These are phyloP conservation scores for Sphaeramia orbicularis DNA, from an alignment of 2,797 vertebrate species.

Conservation along the genomic window DNA sequence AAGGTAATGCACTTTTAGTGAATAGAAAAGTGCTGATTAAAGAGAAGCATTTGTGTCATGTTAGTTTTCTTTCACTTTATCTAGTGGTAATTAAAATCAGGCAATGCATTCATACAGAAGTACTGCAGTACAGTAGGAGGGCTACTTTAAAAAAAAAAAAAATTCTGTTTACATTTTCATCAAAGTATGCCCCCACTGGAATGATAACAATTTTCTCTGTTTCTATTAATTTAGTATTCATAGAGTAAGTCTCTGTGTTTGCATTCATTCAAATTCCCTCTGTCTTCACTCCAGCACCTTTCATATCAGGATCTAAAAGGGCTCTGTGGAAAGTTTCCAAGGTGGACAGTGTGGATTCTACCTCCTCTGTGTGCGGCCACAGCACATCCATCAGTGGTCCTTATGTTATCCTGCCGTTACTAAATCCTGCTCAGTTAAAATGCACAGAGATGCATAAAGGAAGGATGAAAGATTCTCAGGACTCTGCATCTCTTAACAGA, in stretches of 20 bases:
- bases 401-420: constrained; percentile 2
- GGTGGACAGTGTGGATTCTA: constrained; percentile 23
- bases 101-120: too few relatives aligned
- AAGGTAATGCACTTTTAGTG: constrained; percentile 84
- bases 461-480: constrained; percentile 18
- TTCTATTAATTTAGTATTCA: not conserved
- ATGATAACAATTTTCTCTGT: constrained; percentile 1
- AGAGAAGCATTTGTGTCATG: not conserved
- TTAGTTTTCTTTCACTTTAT: too few relatives aligned
- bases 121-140: too few relatives aligned
- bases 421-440: constrained; percentile 20
- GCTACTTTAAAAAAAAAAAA: too few relatives aligned
- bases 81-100: too few relatives aligned
- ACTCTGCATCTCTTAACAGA: constrained; percentile 36
- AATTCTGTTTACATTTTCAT: constrained; percentile 40
- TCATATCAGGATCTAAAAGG: constrained; percentile 95
- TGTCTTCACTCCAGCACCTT: constrained; percentile 89
- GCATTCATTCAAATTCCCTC: constrained; percentile 26
- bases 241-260: not conserved
- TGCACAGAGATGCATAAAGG: constrained; percentile 6
- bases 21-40: not conserved
- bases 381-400: constrained; percentile 26
- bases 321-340: constrained; percentile 34
- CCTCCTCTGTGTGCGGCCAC: constrained; percentile 47
- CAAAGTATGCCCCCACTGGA: not conserved